phyloP scores from a whole-genome alignment of 2,113 vertebrate genomes.

The Carassius auratus region DNA sequence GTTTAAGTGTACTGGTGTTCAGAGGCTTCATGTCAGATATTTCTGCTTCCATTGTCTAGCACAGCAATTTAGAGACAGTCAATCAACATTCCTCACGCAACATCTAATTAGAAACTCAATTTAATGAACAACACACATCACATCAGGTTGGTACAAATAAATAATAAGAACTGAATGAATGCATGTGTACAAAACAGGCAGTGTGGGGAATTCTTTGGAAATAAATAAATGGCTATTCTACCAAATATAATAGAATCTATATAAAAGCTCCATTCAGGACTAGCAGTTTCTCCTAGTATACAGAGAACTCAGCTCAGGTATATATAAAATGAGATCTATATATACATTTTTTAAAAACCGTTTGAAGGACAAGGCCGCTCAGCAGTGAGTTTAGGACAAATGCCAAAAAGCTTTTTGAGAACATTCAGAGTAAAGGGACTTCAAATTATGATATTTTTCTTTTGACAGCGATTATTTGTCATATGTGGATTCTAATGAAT shows the following conservation, averaged over 20 bases:
- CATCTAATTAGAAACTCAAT: neutral
- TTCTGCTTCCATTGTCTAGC: slow-evolving; percentile 38
- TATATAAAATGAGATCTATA: no score
- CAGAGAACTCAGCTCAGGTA: no score
- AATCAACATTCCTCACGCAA: neutral
- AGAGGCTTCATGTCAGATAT: neutral
- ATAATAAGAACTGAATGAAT: neutral
- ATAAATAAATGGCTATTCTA: neutral
- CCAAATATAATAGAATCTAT: no score
- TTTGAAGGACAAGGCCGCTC: neutral
- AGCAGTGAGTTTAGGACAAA: neutral
- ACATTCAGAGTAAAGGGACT: neutral
- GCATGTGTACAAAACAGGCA: neutral
- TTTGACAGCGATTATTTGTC: neutral
- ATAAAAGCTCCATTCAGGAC: no score
- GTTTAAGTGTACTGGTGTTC: slow-evolving; percentile 41
- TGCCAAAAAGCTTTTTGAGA: neutral
- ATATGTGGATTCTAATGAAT: neutral
- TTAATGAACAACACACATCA: neutral
- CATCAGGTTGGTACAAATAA: neutral
- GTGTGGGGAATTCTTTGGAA: neutral
- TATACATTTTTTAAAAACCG: no score
- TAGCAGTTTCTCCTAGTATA: no score
- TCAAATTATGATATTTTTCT: neutral
- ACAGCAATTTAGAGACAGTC: slow-evolving; percentile 11